Percentiles rank a stretch among this genome's conserved stretches.
Conservation (phyloP, 2,113 vertebrate genomes). For the Psephotus haematonotus region DNA sequence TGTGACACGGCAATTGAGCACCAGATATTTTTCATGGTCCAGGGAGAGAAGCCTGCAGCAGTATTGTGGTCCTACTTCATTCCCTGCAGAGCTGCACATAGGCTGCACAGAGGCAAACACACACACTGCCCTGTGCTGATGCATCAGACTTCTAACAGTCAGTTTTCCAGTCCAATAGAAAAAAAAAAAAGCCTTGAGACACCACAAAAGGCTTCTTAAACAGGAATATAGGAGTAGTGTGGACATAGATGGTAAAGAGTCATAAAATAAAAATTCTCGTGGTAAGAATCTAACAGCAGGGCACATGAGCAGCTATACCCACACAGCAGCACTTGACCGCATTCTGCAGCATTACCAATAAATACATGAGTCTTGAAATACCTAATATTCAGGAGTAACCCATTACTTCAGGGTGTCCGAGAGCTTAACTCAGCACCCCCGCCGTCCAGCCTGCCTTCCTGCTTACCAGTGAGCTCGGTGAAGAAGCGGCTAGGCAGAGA, state of each 20-base stretch:
- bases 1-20: not conserved
- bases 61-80: not conserved
- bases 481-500: not conserved
- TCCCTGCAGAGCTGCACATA: accelerated
- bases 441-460: not conserved
- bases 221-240: not conserved
- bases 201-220: not conserved
- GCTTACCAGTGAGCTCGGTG: not conserved
- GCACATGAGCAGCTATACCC: not conserved
- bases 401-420: not conserved
- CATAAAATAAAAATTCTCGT: not conserved
- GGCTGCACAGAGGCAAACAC: not conserved
- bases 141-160: not conserved
- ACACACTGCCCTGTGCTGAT: not conserved
- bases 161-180: not conserved
- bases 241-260: not conserved
- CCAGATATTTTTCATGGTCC: not conserved
- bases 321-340: not conserved
- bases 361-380: not conserved
- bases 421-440: not conserved
- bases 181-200: not conserved
- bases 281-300: not conserved
- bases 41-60: not conserved
- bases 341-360: not conserved
- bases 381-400: not conserved